Evolutionary conservation across 2,113 vertebrate species (phyloP).

Genomic region (Hystrix brachyura): DNA sequence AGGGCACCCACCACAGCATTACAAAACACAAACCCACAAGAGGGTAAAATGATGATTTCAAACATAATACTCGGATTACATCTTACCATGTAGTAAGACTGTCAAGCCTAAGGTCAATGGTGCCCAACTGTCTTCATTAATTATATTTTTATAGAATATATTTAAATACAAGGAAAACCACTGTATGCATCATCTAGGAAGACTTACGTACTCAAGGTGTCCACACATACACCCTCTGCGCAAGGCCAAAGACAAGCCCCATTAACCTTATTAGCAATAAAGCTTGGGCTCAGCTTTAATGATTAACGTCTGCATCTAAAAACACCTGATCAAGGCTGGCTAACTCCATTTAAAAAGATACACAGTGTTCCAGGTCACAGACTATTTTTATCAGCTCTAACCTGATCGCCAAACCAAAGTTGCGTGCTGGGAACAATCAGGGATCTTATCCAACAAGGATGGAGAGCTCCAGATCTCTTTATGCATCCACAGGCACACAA

Average conservation of each 20-base stretch:
- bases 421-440: not conserved
- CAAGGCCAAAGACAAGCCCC: slow-evolving; percentile 65
- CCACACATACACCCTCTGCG: not conserved
- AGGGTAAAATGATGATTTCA: slow-evolving; percentile 33
- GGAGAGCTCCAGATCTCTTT: not conserved
- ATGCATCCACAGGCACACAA: not conserved
- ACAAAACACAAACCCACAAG: not conserved
- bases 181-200: slow-evolving; percentile 1
- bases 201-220: not conserved
- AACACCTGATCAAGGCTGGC: slow-evolving; percentile 76
- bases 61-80: slow-evolving; percentile 29
- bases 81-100: slow-evolving; percentile 50
- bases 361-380: slow-evolving; percentile 88
- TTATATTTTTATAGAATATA: slow-evolving; percentile 58
- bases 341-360: slow-evolving; percentile 84
- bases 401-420: slow-evolving; percentile 78
- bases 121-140: not conserved
- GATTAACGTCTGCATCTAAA: slow-evolving; percentile 87
- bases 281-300: slow-evolving; percentile 83
- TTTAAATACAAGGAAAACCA: slow-evolving; percentile 60
- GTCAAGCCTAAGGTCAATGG: not conserved
- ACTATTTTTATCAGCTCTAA: slow-evolving; percentile 88
- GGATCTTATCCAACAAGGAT: fast-evolving
- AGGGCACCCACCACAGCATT: not conserved
- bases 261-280: slow-evolving; percentile 82